Percentiles rank a stretch among this genome's conserved stretches.
phyloP scores from a whole-genome alignment of 2,113 vertebrate genomes.

The Potamarius usumacintae region DNA sequence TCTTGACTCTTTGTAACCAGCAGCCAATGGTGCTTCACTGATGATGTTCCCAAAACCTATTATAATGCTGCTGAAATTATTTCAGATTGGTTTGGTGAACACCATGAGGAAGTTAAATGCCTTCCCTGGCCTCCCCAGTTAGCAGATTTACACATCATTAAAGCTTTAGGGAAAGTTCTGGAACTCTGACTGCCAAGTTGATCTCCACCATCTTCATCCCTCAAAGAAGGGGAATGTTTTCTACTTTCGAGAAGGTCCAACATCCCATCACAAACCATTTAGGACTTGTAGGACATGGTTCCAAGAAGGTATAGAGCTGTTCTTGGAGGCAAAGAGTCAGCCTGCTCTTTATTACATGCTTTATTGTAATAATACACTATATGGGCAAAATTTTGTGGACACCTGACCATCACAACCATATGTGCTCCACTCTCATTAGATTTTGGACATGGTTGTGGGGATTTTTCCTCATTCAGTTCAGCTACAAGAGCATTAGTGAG shows the following conservation, averaged over 20 bases:
- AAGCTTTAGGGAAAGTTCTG: neutral
- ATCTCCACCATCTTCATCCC: neutral
- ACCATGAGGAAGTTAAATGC: neutral
- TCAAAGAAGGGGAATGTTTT: neutral
- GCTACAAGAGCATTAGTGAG: neutral
- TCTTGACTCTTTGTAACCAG: too few species aligned
- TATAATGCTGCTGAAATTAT: neutral
- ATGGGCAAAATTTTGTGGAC: too few species aligned
- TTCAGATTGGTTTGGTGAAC: neutral
- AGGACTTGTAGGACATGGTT: neutral
- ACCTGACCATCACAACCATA: neutral
- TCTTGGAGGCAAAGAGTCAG: neutral
- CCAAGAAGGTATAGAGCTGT: neutral
- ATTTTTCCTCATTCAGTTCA: neutral
- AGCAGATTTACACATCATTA: neutral
- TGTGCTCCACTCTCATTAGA: too few species aligned
- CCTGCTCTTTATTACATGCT: neutral
- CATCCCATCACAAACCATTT: neutral
- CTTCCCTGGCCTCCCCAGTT: neutral
- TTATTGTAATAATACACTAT: too few species aligned
- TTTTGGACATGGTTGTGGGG: neutral
- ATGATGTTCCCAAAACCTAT: neutral
- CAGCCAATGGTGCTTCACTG: neutral
- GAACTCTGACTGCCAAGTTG: neutral
- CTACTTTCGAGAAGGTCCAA: neutral